phyloP scores from a whole-genome alignment of 2,113 vertebrate genomes.

The Planiliza haematocheilus region DNA sequence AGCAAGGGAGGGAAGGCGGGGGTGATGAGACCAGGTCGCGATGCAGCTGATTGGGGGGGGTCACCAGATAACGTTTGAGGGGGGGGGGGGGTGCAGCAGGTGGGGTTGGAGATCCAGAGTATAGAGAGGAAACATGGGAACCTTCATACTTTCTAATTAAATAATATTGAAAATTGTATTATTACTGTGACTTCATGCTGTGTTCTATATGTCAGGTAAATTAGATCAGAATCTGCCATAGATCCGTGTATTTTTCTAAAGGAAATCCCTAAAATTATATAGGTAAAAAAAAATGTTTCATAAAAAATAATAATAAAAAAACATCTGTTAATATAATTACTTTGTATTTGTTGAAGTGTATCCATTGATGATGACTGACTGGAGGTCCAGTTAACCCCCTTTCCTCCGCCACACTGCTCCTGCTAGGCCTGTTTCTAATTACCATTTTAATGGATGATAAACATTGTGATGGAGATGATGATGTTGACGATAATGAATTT shows the following conservation, averaged over 20 bases:
- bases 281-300: neutral
- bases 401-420: slow-evolving; percentile 33
- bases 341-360: neutral
- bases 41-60: slow-evolving; percentile 2
- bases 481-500: slow-evolving; percentile 73
- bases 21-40: neutral
- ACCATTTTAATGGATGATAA: slow-evolving; percentile 62
- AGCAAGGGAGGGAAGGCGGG: neutral
- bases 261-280: too few species aligned
- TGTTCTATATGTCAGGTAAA: too few species aligned
- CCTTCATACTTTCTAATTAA: too few species aligned
- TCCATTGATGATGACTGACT: slow-evolving; percentile 17
- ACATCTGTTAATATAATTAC: neutral
- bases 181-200: neutral
- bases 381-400: slow-evolving; percentile 33
- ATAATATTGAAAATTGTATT: neutral
- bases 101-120: slow-evolving; percentile 4
- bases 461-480: slow-evolving; percentile 44
- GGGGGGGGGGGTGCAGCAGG: slow-evolving; percentile 36
- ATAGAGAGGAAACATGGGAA: neutral
- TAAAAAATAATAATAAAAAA: neutral
- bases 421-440: slow-evolving; percentile 60
- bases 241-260: too few species aligned
- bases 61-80: slow-evolving; percentile 1
- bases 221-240: too few species aligned